Conservation (phyloP, 2,888 invertebrate species). For the Glaucopsyche alexis region DNA sequence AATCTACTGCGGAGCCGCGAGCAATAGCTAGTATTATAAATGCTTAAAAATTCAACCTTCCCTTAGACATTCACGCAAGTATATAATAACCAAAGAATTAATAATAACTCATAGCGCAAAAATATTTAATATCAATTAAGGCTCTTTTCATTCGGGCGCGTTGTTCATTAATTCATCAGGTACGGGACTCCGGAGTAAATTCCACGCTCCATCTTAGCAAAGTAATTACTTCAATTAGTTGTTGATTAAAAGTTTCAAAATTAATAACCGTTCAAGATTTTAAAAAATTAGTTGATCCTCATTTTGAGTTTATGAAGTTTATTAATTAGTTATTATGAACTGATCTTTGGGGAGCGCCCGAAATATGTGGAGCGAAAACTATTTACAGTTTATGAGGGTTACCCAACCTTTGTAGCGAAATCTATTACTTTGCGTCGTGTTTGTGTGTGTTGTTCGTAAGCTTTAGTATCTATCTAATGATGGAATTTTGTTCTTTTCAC, state of each 20-base stretch:
- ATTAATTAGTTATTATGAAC: constrained; percentile 18
- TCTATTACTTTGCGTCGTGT: neutral
- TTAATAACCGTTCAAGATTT: constrained; percentile 23
- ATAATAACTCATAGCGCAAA: neutral
- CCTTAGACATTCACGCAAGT: neutral
- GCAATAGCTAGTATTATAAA: too few relatives aligned
- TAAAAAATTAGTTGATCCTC: constrained; percentile 1
- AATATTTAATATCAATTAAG: constrained; percentile 7
- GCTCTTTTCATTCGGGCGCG: constrained; percentile 5
- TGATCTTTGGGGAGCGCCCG: neutral
- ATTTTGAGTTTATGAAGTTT: neutral
- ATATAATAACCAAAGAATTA: neutral
- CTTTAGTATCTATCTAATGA: neutral
- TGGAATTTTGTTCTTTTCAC: too few relatives aligned
- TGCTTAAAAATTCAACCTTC: neutral
- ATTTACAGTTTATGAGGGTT: constrained; percentile 6
- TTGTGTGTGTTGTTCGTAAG: neutral
- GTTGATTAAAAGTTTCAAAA: constrained; percentile 23
- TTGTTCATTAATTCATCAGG: neutral
- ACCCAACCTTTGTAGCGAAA: neutral
- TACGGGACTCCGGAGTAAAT: neutral
- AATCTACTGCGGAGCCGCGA: too few relatives aligned
- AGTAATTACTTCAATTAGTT: constrained; percentile 22
- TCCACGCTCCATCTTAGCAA: neutral
- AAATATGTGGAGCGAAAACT: constrained; percentile 2